phyloP scores from a whole-genome alignment of 2,113 vertebrate species.

The Poecile atricapillus region DNA sequence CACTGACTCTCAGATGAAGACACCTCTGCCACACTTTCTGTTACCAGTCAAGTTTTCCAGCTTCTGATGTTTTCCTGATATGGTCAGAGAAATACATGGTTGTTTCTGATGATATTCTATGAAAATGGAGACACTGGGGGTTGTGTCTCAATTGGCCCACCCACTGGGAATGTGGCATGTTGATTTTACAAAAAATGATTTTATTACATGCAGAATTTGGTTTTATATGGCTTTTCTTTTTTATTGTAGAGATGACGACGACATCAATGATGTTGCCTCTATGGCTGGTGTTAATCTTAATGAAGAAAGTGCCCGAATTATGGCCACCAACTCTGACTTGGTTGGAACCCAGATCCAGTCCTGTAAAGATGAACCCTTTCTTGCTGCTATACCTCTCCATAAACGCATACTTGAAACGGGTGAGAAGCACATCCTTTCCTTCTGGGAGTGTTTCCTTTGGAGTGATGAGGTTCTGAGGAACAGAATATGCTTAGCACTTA shows the following conservation, averaged over 20 bases:
- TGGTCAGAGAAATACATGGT: not conserved
- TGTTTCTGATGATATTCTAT: not conserved
- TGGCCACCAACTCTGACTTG: constrained; percentile 84
- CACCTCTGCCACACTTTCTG: not conserved
- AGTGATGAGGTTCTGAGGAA: not conserved
- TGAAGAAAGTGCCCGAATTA: constrained; percentile 85
- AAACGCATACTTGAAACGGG: constrained; percentile 84
- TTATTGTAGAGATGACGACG: constrained; percentile 81
- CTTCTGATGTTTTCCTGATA: not conserved
- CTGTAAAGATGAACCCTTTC: constrained; percentile 87
- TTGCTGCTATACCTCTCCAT: constrained; percentile 80
- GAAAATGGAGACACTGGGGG: not conserved
- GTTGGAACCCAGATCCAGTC: constrained; percentile 84
- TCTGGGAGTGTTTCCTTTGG: not conserved
- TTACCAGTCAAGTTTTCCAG: not conserved
- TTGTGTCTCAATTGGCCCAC: not conserved
- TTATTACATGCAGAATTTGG: not conserved
- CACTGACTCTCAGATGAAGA: not conserved
- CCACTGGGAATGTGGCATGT: accelerated
- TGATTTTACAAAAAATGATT: not conserved
- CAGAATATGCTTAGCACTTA: not conserved
- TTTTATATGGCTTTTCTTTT: not conserved
- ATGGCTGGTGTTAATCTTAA: constrained; percentile 87
- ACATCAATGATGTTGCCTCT: constrained; percentile 87
- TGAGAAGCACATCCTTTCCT: constrained; percentile 52